These are phyloP conservation scores for Thumatha senex DNA, from an alignment of 2,888 invertebrate species.

Conservation along the genomic window DNA sequence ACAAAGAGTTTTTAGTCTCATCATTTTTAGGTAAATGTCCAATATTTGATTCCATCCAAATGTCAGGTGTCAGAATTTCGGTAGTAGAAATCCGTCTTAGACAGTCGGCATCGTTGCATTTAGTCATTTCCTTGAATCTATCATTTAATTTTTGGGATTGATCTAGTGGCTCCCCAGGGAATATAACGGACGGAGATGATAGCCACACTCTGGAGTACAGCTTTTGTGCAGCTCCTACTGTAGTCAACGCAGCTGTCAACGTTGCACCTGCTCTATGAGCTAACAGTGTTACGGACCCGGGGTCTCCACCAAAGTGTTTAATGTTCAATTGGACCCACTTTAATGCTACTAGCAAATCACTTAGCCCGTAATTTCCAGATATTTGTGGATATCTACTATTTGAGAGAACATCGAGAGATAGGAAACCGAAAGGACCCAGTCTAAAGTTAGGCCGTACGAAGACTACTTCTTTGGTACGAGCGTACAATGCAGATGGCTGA, in stretches of 20 bases:
- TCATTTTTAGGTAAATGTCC: constrained; percentile 86
- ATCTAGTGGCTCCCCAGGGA: constrained; percentile 85
- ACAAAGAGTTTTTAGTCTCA: constrained; percentile 88
- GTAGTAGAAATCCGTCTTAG: constrained; percentile 78
- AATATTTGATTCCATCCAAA: constrained; percentile 85
- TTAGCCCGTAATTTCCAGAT: constrained; percentile 94
- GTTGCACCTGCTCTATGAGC: constrained; percentile 95
- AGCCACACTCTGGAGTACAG: constrained; percentile 92
- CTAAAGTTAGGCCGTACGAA: constrained; percentile 95
- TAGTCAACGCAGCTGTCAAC: constrained; percentile 89
- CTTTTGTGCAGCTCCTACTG: constrained; percentile 83
- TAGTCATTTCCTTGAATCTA: constrained; percentile 82
- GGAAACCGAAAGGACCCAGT: constrained; percentile 90
- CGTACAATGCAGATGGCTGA: constrained; percentile 90
- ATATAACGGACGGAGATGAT: constrained; percentile 89
- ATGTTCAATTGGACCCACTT: constrained; percentile 93
- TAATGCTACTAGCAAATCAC: constrained; percentile 90
- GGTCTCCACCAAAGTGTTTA: constrained; percentile 92
- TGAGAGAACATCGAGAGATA: constrained; percentile 88
- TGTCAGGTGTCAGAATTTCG: constrained; percentile 87
- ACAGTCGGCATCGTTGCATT: constrained; percentile 84
- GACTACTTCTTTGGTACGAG: constrained; percentile 90
- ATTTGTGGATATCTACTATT: constrained; percentile 87
- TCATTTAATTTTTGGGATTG: constrained; percentile 85
- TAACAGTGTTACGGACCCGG: constrained; percentile 89